Evolutionary conservation across 2,113 vertebrate genomes (phyloP).

Genomic region (Tragelaphus imberbis): DNA sequence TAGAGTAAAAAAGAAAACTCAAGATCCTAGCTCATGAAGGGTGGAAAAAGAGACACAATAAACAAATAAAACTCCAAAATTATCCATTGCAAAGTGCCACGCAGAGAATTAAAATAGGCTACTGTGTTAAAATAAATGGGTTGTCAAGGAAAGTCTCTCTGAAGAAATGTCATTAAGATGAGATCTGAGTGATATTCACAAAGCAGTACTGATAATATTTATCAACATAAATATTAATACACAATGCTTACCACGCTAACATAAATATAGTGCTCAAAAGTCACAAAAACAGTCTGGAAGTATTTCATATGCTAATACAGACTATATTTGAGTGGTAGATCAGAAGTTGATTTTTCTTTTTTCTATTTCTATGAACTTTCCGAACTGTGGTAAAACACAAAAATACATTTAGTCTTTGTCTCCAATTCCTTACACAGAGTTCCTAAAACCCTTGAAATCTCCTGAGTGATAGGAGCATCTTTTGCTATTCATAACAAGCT

Average conservation of each 20-base stretch:
- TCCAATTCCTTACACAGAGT: background rate
- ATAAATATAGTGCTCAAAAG: background rate
- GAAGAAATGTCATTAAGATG: constrained; percentile 38
- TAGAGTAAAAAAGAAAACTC: background rate
- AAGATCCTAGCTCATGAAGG: background rate
- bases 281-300: background rate
- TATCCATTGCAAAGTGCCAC: background rate
- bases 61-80: background rate
- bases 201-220: background rate
- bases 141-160: constrained; percentile 25
- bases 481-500: background rate
- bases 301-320: background rate
- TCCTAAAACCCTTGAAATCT: background rate
- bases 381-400: background rate
- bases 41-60: background rate
- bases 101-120: constrained; percentile 24
- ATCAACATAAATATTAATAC: constrained; percentile 12
- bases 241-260: background rate
- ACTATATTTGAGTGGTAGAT: background rate
- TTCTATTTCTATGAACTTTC: background rate
- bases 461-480: background rate
- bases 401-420: background rate
- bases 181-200: constrained; percentile 2
- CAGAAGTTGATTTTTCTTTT: background rate
- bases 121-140: background rate